Conservation (phyloP, 2,797 vertebrate genomes). For the Crocodylus rhombifer region DNA sequence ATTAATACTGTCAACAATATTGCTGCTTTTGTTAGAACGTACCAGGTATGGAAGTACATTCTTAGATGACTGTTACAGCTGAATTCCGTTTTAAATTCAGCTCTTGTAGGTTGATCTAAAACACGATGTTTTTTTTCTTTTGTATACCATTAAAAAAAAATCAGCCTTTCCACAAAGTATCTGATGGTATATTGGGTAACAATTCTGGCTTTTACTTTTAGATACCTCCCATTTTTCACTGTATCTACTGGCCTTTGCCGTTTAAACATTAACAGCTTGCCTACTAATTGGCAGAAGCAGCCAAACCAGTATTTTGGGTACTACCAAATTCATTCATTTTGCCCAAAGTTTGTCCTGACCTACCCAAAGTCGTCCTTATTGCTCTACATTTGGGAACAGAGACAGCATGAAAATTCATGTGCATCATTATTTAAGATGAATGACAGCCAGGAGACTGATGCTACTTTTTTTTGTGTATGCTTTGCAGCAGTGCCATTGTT, state of each 20-base stretch:
- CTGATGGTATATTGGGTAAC: background rate
- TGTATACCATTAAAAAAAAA: background rate
- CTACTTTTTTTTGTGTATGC: background rate
- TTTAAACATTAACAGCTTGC: background rate
- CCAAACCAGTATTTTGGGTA: background rate
- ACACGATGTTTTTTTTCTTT: constrained; percentile 38
- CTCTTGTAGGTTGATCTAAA: background rate
- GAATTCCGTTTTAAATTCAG: constrained; percentile 39
- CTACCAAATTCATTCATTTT: background rate
- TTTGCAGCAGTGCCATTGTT: background rate
- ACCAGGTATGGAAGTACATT: constrained; percentile 24
- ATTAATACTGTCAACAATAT: constrained; percentile 45
- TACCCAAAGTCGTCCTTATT: background rate
- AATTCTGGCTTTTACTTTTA: constrained; percentile 9
- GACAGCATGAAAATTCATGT: background rate
- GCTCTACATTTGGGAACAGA: background rate
- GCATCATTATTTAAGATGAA: background rate
- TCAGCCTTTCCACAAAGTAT: background rate
- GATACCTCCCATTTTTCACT: background rate
- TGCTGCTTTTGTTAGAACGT: background rate
- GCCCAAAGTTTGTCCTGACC: background rate
- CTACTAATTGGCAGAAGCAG: background rate
- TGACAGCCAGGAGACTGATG: background rate
- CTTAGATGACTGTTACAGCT: background rate
- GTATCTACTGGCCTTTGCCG: background rate